A percentile compares a stretch with the other conserved stretches of the same genome.
Evolutionary conservation across 2,888 invertebrate species (phyloP).

Genomic region (Barypeithes pellucidus): DNA sequence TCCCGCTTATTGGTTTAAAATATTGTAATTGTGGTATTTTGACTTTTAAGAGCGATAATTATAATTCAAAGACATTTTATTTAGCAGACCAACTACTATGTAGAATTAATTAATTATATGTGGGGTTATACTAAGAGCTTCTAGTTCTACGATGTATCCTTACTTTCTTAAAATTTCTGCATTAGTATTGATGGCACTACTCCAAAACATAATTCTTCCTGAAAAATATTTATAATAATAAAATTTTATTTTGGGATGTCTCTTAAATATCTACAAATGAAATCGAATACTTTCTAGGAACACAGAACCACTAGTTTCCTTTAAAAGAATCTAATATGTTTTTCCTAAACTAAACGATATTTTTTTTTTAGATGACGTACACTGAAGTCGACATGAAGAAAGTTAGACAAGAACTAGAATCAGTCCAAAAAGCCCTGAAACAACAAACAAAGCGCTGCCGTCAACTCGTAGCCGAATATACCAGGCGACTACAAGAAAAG

Average conservation of each 20-base stretch:
- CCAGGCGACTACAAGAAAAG: constrained; percentile 75
- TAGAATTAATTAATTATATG: no score
- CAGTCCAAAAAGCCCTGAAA: constrained; percentile 79
- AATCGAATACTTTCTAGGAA: no score
- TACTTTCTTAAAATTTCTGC: constrained; percentile 52
- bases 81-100: no score
- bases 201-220: constrained; percentile 46
- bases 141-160: constrained; percentile 7
- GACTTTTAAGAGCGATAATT: no score
- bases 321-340: no score
- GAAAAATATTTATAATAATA: constrained; percentile 4
- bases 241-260: no score
- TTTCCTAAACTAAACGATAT: not conserved
- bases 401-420: constrained; percentile 77
- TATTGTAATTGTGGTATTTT: no score
- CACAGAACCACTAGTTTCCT: no score
- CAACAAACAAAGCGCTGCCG: constrained; percentile 79
- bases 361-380: constrained; percentile 78
- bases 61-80: no score
- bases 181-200: constrained; percentile 48
- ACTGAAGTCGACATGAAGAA: constrained; percentile 75
- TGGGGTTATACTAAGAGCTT: no score
- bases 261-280: no score
- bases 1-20: no score
- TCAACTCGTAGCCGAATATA: constrained; percentile 79